Evolutionary conservation across 2,888 invertebrate genomes (phyloP), one percentile per base, ranked within the genome.

Genomic region (Leucania comma): DNA sequence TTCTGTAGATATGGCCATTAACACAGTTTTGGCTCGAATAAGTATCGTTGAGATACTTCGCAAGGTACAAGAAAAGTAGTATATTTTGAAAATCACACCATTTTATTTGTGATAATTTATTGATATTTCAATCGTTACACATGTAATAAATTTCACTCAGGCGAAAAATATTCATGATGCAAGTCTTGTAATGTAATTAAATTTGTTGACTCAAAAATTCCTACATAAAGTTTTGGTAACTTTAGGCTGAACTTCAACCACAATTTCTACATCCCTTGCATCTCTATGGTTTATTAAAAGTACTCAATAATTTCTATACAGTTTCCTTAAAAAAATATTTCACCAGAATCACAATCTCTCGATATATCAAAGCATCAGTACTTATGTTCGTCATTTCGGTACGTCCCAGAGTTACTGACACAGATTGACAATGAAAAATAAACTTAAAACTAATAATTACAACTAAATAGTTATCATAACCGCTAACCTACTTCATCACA

Each of bases 401-500:
- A 48, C 53, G 54, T 65, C 65, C 24, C 63, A 59, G 53, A 56
- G 29, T 51, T 62, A 71, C 61, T 65, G 57, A 65, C 56, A 64
- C 26, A 65, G 60, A 66, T 61, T 46, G 64, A 65, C 74, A 57
- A 75, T 67, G 26, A 72, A 80, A 72, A 68, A 77, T 65, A 60
- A 70, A 72, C 80, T 80, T 82, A 83, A 10, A 72, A 75, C 64
- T 78, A 82, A 57, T 59, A 67, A 68, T 71, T 78, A 81, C 35
- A 81, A 74, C 73, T 85, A 83, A 74, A 72, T 81, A 82, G 75
- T 83, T 76, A 87, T 83, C 73, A 81, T 86, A 81, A 80, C 76
- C 81, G 80, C 68, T 82, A 83, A 75, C 84, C 89, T 93, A 93
- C 88, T 86, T 91, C 91, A 91, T 94, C 94, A 95, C 95, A 95